Evolutionary conservation across 2,113 vertebrate species (phyloP).

Genomic region (Leucosticte australis): DNA sequence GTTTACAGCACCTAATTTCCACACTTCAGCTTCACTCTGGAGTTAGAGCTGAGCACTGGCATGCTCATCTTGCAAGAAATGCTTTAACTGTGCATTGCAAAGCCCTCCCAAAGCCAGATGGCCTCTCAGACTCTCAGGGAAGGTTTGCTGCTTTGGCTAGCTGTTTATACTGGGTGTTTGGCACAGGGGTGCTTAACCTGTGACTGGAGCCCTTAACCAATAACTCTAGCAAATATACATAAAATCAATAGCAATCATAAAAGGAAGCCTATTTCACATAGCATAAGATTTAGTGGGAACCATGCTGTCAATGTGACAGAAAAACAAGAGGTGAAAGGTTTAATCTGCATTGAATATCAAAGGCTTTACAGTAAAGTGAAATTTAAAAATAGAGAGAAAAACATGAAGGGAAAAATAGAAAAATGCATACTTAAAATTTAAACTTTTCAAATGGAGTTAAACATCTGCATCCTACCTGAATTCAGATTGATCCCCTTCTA

Average conservation of each 20-base stretch:
- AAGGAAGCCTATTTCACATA: neutral
- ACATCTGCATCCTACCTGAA: neutral
- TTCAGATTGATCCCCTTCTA: neutral
- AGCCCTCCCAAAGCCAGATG: neutral
- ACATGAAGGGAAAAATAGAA: neutral
- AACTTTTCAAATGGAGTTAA: neutral
- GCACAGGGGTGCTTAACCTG: neutral
- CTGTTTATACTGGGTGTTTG: neutral
- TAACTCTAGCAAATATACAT: neutral
- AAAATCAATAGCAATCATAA: neutral
- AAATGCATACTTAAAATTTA: neutral
- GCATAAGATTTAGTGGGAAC: neutral
- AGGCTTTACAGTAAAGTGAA: neutral
- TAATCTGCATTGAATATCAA: neutral
- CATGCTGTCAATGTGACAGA: neutral
- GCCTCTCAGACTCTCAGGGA: neutral
- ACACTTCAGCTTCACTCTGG: neutral
- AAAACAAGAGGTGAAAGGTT: neutral
- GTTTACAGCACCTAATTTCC: neutral
- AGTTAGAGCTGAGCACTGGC: neutral
- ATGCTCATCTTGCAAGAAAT: neutral
- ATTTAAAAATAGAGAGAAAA: neutral
- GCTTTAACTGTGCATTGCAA: neutral
- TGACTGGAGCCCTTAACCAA: neutral
- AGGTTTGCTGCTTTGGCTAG: neutral